Conservation (phyloP, 2,888 invertebrate species). For the Byasa hedistus region DNA sequence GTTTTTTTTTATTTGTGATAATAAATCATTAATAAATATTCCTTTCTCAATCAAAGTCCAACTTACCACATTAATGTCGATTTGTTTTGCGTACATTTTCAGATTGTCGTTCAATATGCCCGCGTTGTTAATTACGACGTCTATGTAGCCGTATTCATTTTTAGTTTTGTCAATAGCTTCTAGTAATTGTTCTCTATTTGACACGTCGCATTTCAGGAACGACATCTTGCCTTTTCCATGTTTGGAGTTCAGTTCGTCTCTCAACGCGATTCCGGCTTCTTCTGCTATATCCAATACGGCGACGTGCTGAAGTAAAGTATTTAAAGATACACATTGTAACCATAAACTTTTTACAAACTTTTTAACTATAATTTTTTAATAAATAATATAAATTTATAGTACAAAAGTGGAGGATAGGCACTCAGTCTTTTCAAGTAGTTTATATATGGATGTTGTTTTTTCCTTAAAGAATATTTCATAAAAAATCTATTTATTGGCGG, state of each 20-base stretch:
- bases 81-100: conserved; percentile 41
- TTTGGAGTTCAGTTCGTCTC: conserved; percentile 45
- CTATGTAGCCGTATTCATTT: conserved; percentile 44
- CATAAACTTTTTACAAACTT: not conserved
- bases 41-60: not conserved
- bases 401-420: too few species aligned
- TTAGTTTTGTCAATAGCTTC: conserved; percentile 42
- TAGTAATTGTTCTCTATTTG: conserved; percentile 45
- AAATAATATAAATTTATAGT: too few species aligned
- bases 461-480: too few species aligned
- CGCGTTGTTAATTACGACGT: conserved; percentile 50
- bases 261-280: conserved; percentile 41
- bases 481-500: too few species aligned
- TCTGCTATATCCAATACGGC: conserved; percentile 49
- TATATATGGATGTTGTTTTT: too few species aligned
- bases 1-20: too few species aligned
- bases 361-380: too few species aligned
- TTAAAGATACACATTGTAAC: too few species aligned
- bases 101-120: conserved; percentile 49
- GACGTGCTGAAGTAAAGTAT: conserved; percentile 42
- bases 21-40: too few species aligned
- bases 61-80: conserved; percentile 54
- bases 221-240: conserved; percentile 45
- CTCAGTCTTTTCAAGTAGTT: too few species aligned
- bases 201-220: conserved; percentile 54